Evolutionary conservation across 2,797 vertebrate species (phyloP), one percentile per base, ranked within the genome.

Genomic region (Urocyon cinereoargenteus): DNA sequence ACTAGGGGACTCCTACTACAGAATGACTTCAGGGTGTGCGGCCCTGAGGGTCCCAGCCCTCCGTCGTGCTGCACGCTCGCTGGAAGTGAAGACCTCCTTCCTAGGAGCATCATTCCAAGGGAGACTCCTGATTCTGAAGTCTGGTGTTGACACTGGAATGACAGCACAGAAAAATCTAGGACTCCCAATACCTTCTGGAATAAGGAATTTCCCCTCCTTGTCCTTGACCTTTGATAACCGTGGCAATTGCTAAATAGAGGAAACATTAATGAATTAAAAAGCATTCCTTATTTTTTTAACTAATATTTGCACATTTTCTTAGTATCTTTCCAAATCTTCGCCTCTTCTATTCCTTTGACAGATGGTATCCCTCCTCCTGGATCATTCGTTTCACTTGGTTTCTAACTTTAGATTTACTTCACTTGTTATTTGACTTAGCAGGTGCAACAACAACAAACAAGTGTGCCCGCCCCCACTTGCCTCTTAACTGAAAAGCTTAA

Each of bases 251-350:
- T 97, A 97, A 97, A 94, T 77, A 97, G 96, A 97, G 85, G 95
- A 97, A 95, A 97, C 91, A 68, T 84, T 88, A 83, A 94, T 91
- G 92, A 90, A 96, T 98, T 79, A 90, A 97, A 97, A 98, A 98
- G 96, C 98, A 98, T 99, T 99, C 98, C 98, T 98, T 97, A 90
- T 98, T 98, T 97, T 97, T 96, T 97, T 94, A 97, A 97, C n/a
- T 22, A 97, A 95, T 92, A 98, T 98, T 98, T 98, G 98, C 21
- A 59, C 94, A 24, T 97, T 97, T 97, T 97, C 93, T 94, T 98
- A 97, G 96, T 97, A 91, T 98, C 97, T 96, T 98, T 98, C 93
- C 93, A 97, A 91, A 78, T 97, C 85, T 82, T 92, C 59, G 49
- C 97, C 75, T 59, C 55, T 82, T 55, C 91, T 72, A 78, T 73